These are phyloP conservation scores for Microtus richardsoni DNA, from an alignment of 2,113 vertebrate genomes.

Conservation along the genomic window DNA sequence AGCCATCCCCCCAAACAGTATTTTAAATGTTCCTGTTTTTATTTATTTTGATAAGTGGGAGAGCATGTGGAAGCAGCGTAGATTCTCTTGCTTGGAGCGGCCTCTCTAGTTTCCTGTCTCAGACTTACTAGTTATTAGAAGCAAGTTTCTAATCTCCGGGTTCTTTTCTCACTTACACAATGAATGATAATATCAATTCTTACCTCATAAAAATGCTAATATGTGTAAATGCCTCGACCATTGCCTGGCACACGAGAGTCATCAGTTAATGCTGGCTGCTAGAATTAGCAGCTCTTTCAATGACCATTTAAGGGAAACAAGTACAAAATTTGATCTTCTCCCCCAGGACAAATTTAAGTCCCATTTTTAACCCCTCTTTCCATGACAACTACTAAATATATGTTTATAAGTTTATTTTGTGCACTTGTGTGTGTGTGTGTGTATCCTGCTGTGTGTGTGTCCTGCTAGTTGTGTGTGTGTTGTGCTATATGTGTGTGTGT, in stretches of 20 bases:
- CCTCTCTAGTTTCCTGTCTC: too few relatives aligned
- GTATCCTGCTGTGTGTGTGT: not conserved
- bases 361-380: not conserved
- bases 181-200: not conserved
- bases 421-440: not conserved
- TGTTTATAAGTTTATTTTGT: not conserved
- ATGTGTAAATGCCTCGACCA: not conserved
- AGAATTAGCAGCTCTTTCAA: not conserved
- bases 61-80: not conserved
- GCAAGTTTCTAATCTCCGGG: not conserved
- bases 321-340: not conserved
- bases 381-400: not conserved
- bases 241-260: not conserved
- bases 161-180: slow-evolving; percentile 25
- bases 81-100: not conserved
- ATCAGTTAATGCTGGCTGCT: not conserved
- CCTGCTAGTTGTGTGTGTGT: not conserved
- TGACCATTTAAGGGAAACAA: not conserved
- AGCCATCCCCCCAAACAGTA: not conserved
- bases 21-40: not conserved
- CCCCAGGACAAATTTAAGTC: not conserved
- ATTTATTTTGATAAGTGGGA: not conserved
- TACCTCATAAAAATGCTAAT: not conserved
- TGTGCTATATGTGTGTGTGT: not conserved
- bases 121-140: not conserved